Evolutionary conservation across 2,113 vertebrate genomes (phyloP), one percentile per base, ranked within the genome.

Genomic region (Oncorhynchus nerka): DNA sequence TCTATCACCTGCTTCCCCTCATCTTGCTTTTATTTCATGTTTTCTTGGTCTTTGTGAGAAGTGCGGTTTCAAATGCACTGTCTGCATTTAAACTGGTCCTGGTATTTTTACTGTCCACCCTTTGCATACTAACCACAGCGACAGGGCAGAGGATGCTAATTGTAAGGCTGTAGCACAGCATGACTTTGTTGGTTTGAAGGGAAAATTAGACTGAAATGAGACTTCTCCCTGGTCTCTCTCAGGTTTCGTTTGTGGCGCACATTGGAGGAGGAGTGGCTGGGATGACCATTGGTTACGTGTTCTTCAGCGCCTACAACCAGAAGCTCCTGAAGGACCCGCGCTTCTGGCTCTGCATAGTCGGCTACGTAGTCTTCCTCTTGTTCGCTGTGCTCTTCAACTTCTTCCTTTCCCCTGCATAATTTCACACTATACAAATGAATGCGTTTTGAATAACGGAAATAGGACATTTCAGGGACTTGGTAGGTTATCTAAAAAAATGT

Each of bases 221-320:
- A 66, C 64, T 28, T 13, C 1, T 34, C 5, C 4, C 5, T 48
- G 12, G 19, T 45, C 5, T 68, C 73, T 67, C 74, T 73, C 68
- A 97, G 96, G 96, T 97, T 59, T 97, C 96, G 30, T 97, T 97
- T 73, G 95, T 96, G 74, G 96, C 96, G 80, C 96, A 97, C 79
- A 92, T 97, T 30, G 96, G 93, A 5, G 96, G 96, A 0, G 94
- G 95, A 16, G 84, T 94, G 39, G 95, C 96, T 4, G 96, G 96
- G n/a, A 96, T 97, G 95, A 95, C 95, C 48, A 83, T 97, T 16
- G 96, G 96, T 67, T 97, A 96, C 61, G 94, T 95, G 12, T 96
- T 97, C 87, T 97, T 97, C 85, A 97, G 93, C 73, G 93, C 84
- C 75, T 97, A 95, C 88, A 90, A 95, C 87, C 81, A 91, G 77